Evolutionary conservation across 2,113 vertebrate genomes (phyloP).

Genomic region (Antechinus flavipes): DNA sequence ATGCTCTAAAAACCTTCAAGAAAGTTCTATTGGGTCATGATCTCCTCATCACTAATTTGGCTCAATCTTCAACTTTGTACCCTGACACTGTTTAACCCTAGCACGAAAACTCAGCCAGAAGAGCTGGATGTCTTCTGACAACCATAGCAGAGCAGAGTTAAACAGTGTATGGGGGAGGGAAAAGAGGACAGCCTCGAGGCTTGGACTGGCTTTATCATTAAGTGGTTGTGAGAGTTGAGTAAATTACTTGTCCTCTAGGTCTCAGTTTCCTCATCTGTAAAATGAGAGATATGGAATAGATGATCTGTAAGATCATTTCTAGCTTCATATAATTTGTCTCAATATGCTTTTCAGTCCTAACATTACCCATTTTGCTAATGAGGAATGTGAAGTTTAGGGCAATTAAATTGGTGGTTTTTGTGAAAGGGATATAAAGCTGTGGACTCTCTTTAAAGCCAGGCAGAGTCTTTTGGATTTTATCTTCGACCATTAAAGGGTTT

Average conservation of each 20-base stretch:
- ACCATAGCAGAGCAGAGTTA: not conserved
- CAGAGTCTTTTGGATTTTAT: too few relatives aligned
- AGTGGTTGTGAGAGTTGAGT: not conserved
- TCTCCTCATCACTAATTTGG: not conserved
- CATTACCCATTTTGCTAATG: not conserved
- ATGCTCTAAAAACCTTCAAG: not conserved
- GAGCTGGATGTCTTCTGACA: not conserved
- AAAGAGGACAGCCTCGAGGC: not conserved
- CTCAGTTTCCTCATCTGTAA: not conserved
- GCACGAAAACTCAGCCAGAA: not conserved
- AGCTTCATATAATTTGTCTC: not conserved
- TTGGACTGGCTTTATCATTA: not conserved
- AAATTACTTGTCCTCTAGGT: not conserved
- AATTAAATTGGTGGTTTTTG: not conserved
- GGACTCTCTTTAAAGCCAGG: not conserved
- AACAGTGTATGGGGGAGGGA: not conserved
- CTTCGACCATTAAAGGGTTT: not conserved
- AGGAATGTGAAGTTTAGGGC: not conserved
- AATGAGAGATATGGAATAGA: not conserved
- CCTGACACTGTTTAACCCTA: not conserved
- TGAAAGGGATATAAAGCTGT: not conserved
- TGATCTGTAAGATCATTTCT: not conserved
- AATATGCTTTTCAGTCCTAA: not conserved
- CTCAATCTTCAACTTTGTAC: not conserved
- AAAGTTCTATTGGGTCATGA: not conserved